These are phyloP conservation scores for Brachystomella parvula DNA, from an alignment of 1,140 invertebrate species.

Conservation along the genomic window DNA sequence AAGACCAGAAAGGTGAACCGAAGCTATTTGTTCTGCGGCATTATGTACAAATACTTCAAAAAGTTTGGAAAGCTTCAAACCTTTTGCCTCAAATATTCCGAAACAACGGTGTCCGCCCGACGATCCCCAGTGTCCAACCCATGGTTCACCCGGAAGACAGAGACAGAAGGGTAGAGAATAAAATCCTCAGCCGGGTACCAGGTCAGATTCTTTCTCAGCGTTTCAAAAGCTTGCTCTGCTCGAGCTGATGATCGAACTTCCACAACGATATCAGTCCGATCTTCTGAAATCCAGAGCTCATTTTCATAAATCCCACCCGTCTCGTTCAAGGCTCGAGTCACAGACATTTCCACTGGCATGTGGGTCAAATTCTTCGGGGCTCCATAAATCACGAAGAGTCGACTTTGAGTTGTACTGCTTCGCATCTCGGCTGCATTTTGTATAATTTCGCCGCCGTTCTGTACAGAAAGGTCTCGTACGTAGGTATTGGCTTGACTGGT, in stretches of 20 bases:
- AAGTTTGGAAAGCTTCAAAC: not conserved
- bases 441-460: not conserved
- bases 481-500: not conserved
- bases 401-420: not conserved
- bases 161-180: conserved; percentile 10
- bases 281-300: conserved; percentile 18
- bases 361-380: conserved; percentile 11
- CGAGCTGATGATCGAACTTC: conserved; percentile 11
- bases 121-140: not conserved
- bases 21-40: too few species aligned
- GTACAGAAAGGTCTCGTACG: not conserved
- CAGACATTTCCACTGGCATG: conserved; percentile 13
- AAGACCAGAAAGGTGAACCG: too few species aligned
- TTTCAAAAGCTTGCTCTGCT: conserved; percentile 13
- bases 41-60: not conserved
- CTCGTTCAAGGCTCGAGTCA: conserved; percentile 6
- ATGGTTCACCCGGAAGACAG: not conserved
- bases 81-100: not conserved
- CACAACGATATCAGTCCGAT: conserved; percentile 9
- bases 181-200: conserved; percentile 20
- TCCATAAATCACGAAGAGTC: conserved; percentile 16
- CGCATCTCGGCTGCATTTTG: not conserved
- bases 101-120: not conserved
- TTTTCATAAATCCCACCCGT: conserved; percentile 18
- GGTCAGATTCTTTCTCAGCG: conserved; percentile 9